Percentiles rank a stretch among this genome's conserved stretches.
Evolutionary conservation across 2,888 invertebrate genomes (phyloP).

Genomic region (Chirona hameri): DNA sequence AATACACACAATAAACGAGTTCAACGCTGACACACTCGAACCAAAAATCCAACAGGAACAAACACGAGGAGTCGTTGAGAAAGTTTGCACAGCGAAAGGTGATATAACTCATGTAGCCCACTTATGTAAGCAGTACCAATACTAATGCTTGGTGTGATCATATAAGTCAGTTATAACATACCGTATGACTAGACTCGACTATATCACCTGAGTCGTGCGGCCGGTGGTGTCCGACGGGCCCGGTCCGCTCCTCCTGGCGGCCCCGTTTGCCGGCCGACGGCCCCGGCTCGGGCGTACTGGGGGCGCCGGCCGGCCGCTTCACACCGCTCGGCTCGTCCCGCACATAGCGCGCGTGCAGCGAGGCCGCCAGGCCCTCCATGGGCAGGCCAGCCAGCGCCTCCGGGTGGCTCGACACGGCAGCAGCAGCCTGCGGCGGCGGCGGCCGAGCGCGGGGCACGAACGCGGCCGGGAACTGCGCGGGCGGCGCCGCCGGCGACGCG

Average conservation of each 20-base stretch:
- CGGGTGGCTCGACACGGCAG: not conserved
- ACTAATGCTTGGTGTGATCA: too few relatives aligned
- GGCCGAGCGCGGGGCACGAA: conserved; percentile 57
- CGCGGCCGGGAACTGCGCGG: conserved; percentile 69
- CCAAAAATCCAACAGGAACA: too few relatives aligned
- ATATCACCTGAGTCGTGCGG: not conserved
- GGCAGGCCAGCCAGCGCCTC: not conserved
- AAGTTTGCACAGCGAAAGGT: too few relatives aligned
- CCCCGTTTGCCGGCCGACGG: conserved; percentile 27
- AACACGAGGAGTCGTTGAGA: too few relatives aligned
- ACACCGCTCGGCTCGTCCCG: conserved; percentile 36
- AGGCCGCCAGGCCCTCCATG: conserved; percentile 71
- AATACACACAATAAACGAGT: too few relatives aligned
- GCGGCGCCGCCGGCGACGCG: conserved; percentile 29
- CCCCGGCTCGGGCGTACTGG: conserved; percentile 30
- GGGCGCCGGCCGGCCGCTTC: conserved; percentile 36
- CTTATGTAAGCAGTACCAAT: too few relatives aligned
- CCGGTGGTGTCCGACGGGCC: conserved; percentile 32
- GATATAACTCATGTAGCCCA: too few relatives aligned
- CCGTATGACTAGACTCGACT: too few relatives aligned
- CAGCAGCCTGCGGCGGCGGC: not conserved
- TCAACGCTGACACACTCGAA: too few relatives aligned
- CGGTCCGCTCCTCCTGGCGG: conserved; percentile 25
- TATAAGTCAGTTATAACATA: too few relatives aligned
- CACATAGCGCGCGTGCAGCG: conserved; percentile 55